Evolutionary conservation across 2,888 invertebrate genomes (phyloP).

Genomic region (Hirtodrosophila duncani): DNA sequence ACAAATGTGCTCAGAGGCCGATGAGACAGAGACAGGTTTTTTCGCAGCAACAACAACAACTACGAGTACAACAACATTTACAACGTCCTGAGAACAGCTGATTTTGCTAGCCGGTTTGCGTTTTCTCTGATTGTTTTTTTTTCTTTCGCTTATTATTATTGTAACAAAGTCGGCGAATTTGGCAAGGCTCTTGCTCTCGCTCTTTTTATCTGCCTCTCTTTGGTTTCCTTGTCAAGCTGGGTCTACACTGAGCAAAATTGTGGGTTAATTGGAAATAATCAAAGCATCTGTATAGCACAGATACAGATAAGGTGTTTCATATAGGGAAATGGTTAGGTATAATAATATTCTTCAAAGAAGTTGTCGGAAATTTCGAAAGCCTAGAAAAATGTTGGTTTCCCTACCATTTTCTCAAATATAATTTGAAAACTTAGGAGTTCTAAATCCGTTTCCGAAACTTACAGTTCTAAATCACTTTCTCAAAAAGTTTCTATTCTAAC

Average conservation of each 20-base stretch:
- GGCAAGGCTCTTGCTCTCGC: not conserved
- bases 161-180: slow-evolving; percentile 36
- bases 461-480: too few relatives aligned
- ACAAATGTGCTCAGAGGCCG: slow-evolving; percentile 4
- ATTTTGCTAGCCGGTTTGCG: slow-evolving; percentile 54
- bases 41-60: slow-evolving; percentile 19
- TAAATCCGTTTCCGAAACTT: too few relatives aligned
- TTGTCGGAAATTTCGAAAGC: not conserved
- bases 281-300: too few relatives aligned
- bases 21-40: slow-evolving; percentile 28
- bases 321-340: too few relatives aligned
- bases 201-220: too few relatives aligned
- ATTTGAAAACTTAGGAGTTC: too few relatives aligned
- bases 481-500: too few relatives aligned
- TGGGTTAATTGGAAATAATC: too few relatives aligned
- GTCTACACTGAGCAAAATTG: not conserved
- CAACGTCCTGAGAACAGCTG: slow-evolving; percentile 55
- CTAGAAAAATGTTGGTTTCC: not conserved
- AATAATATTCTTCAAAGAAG: not conserved
- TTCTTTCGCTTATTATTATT: slow-evolving; percentile 21
- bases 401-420: not conserved
- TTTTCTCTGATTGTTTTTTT: slow-evolving; percentile 31
- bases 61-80: slow-evolving; percentile 11
- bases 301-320: too few relatives aligned
- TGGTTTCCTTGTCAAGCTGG: too few relatives aligned